phyloP scores from a whole-genome alignment of 2,113 vertebrate genomes.

The Cyanistes caeruleus region DNA sequence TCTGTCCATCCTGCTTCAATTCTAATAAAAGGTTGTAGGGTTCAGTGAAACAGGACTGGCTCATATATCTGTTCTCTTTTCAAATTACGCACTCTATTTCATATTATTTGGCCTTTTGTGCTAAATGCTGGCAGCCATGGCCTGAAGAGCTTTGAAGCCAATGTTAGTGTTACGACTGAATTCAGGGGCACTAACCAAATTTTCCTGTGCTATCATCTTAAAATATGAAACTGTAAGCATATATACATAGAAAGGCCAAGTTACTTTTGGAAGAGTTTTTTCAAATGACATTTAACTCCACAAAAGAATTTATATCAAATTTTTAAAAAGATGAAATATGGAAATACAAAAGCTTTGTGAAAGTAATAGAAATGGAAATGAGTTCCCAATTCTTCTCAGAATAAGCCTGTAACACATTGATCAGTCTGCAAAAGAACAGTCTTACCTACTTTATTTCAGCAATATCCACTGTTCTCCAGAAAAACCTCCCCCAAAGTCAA shows the following conservation, averaged over 20 bases:
- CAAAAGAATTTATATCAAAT: not conserved
- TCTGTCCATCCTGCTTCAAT: not conserved
- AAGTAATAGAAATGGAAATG: conserved; percentile 25
- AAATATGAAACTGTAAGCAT: not conserved
- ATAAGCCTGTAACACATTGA: not conserved
- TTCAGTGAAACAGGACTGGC: not conserved
- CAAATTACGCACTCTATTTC: not conserved
- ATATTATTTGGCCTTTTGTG: not conserved
- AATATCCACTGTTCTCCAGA: not conserved
- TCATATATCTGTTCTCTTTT: not conserved
- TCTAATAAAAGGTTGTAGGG: not conserved
- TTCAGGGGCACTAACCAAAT: not conserved
- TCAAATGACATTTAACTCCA: not conserved
- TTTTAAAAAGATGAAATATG: not conserved
- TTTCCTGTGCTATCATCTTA: not conserved
- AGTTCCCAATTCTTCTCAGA: not conserved
- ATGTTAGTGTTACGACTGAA: not conserved
- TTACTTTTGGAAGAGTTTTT: not conserved
- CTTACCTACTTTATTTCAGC: not conserved
- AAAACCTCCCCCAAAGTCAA: not conserved
- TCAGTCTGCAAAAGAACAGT: not conserved
- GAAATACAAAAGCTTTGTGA: not conserved
- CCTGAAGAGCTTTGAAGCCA: not conserved
- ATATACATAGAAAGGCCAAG: not conserved
- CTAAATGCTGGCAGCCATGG: not conserved